phyloP scores from a whole-genome alignment of 2,113 vertebrate genomes.

The Ursus arctos region DNA sequence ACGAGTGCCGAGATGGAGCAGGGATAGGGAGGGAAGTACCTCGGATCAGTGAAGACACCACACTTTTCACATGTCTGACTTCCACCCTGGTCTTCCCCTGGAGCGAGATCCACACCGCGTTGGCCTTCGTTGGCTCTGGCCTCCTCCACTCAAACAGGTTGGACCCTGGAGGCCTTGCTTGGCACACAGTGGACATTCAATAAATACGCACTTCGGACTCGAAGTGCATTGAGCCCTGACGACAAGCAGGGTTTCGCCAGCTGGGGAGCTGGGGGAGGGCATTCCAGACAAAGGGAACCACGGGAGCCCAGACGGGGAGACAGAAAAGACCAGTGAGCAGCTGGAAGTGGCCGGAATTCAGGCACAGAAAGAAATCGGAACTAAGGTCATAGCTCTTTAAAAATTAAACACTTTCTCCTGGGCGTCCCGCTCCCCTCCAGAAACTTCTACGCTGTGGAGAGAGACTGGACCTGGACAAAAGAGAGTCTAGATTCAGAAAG shows the following conservation, averaged over 20 bases:
- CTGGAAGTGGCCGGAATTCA: conserved; percentile 34
- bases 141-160: not conserved
- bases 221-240: not conserved
- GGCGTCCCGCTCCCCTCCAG: not conserved
- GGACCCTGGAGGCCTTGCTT: not conserved
- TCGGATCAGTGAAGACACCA: not conserved
- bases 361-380: not conserved
- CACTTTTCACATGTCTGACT: not conserved
- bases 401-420: conserved; percentile 15
- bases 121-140: not conserved
- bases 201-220: not conserved
- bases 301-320: not conserved
- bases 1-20: not conserved
- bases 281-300: conserved; percentile 42
- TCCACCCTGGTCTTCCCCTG: not conserved
- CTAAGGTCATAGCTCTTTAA: conserved; percentile 24
- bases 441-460: not conserved
- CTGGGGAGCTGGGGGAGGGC: not conserved
- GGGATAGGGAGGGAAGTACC: not conserved
- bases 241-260: conserved; percentile 8
- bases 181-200: not conserved
- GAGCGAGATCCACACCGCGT: not conserved
- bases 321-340: not conserved
- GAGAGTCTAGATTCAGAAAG: not conserved
- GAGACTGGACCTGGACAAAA: not conserved